Percentiles rank a stretch among this genome's conserved stretches.
These are phyloP conservation scores for Xenus cinereus DNA, from an alignment of 2,113 vertebrate species.

Conservation along the genomic window DNA sequence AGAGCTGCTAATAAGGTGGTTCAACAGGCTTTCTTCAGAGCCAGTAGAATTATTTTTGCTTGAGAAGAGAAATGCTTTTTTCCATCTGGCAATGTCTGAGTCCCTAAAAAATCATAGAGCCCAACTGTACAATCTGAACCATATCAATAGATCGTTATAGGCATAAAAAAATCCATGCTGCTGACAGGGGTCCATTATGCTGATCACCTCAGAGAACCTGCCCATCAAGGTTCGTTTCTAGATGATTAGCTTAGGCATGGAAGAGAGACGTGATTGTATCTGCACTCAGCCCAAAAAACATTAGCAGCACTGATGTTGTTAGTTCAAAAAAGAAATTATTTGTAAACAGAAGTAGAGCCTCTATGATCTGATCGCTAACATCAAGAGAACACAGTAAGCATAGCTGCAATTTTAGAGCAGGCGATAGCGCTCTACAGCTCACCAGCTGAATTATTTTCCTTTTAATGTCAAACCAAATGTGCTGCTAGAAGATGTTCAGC, in stretches of 20 bases:
- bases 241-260: not conserved
- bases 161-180: not conserved
- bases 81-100: not conserved
- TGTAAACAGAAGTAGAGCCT: not conserved
- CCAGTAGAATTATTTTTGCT: not conserved
- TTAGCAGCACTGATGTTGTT: not conserved
- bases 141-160: not conserved
- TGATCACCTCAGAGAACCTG: not conserved
- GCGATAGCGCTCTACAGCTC: not conserved
- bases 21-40: not conserved
- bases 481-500: not conserved
- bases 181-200: not conserved
- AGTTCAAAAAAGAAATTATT: not conserved
- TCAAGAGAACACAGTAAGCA: not conserved
- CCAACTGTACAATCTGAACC: not conserved
- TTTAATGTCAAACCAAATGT: not conserved
- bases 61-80: not conserved
- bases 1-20: not conserved
- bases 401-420: not conserved
- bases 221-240: not conserved
- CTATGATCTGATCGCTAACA: not conserved
- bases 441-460: slow-evolving; percentile 1
- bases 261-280: not conserved
- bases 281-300: not conserved
- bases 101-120: not conserved